Evolutionary conservation across 2,888 invertebrate genomes (phyloP).

Genomic region (Polydrusus pterygomalis): DNA sequence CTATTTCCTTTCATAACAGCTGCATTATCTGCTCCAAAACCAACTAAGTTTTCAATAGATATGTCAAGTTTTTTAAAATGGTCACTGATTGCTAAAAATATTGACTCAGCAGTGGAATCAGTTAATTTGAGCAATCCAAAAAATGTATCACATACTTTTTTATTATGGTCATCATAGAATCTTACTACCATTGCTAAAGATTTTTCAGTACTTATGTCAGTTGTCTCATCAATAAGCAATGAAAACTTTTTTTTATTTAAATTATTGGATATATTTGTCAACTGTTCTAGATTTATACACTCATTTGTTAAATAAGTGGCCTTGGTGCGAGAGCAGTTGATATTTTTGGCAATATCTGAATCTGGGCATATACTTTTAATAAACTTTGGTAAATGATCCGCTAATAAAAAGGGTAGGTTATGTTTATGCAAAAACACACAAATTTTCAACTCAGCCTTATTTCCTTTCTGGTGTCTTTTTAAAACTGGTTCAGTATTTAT

Average conservation of each 20-base stretch:
- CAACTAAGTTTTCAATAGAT: constrained; percentile 33
- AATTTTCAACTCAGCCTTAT: neutral
- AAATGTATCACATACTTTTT: neutral
- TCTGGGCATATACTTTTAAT: constrained; percentile 26
- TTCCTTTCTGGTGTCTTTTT: neutral
- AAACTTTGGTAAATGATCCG: constrained; percentile 20
- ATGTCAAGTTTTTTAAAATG: no score
- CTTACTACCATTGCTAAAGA: constrained; percentile 51
- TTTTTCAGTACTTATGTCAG: constrained; percentile 57
- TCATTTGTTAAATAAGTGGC: no score
- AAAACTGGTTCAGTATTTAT: neutral
- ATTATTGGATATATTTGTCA: neutral
- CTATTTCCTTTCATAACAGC: constrained; percentile 33
- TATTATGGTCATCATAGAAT: constrained; percentile 42
- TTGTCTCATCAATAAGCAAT: constrained; percentile 60
- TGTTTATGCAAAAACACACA: constrained; percentile 34
- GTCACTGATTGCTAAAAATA: no score
- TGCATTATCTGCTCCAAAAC: constrained; percentile 42
- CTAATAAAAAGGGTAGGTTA: constrained; percentile 27
- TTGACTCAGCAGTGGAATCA: neutral
- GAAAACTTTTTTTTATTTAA: constrained; percentile 25
- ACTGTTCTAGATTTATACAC: constrained; percentile 5
- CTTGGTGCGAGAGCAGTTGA: no score
- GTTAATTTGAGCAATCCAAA: neutral
- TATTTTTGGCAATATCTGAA: constrained; percentile 19